Evolutionary conservation across 2,888 invertebrate species (phyloP), one percentile per base, ranked within the genome.

Genomic region (Xestia sexstrigata): DNA sequence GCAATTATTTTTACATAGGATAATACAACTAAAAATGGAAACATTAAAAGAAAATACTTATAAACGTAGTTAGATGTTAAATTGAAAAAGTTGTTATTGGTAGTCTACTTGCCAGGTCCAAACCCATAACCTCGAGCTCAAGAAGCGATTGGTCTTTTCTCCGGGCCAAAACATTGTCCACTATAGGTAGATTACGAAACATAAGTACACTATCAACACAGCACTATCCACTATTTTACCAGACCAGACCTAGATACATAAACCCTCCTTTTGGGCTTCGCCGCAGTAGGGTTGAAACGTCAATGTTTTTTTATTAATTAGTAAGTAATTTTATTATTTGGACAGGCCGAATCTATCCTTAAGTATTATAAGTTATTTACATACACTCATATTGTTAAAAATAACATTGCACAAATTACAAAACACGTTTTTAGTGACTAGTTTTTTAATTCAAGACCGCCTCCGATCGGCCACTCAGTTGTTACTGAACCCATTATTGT

Each of bases 21-120:
- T n/a, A n/a, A n/a, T n/a, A n/a, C n/a, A n/a, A n/a, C n/a, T n/a
- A n/a, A n/a, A n/a, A n/a, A n/a, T n/a, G n/a, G n/a, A n/a, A n/a
- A n/a, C n/a, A n/a, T n/a, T n/a, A n/a, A n/a, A n/a, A n/a, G n/a
- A n/a, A n/a, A n/a, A n/a, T n/a, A n/a, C n/a, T n/a, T n/a, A n/a
- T n/a, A n/a, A n/a, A n/a, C 17, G 2, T 26, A 30, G 4, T 4
- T 20, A 0, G 11, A 42, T 30, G 20, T 6, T 70, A 8, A 58
- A 70, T 42, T 30, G 3, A 15, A n/a, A 70, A 47, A n/a, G 2
- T 65, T 63, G n/a, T 0, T 17, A 45, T 65, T 35, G 39, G 1
- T 81, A 81, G n/a, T n/a, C 5, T n/a, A 26, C 78, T 79, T 79
- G 49, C 78, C 78, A 76, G 49, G 15, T 82, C 78, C 35, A 76